These are phyloP conservation scores for Oncorhynchus masou DNA, from an alignment of 2,113 vertebrate genomes.

Conservation along the genomic window DNA sequence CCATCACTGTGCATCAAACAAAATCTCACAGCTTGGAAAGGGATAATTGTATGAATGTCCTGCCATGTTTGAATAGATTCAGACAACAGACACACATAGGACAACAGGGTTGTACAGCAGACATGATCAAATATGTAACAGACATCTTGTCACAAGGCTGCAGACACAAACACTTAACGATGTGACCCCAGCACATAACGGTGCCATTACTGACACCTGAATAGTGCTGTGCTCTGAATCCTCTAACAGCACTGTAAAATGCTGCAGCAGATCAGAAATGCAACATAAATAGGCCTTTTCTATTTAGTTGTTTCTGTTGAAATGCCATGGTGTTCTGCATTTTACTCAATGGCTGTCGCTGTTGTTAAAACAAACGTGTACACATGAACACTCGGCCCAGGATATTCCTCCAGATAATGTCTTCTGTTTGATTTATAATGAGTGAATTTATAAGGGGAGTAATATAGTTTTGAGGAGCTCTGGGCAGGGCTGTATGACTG, in stretches of 20 bases:
- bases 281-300: neutral
- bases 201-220: neutral
- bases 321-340: too few relatives aligned
- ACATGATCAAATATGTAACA: conserved; percentile 26
- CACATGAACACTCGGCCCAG: neutral
- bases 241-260: neutral
- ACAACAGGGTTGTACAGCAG: neutral
- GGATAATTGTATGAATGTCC: conserved; percentile 53
- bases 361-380: conserved; percentile 2
- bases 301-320: too few relatives aligned
- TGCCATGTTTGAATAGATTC: conserved; percentile 28
- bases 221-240: neutral
- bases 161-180: neutral
- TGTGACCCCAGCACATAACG: neutral
- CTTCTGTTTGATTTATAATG: conserved; percentile 58
- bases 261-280: neutral
- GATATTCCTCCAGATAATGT: conserved; percentile 46
- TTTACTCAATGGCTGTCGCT: neutral
- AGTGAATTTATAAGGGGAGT: conserved; percentile 50
- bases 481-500: conserved; percentile 38
- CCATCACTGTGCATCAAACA: conserved; percentile 51
- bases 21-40: conserved; percentile 46
- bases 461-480: conserved; percentile 56
- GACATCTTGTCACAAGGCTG: conserved; percentile 7
- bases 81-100: conserved; percentile 8